A percentile compares a stretch with the other conserved stretches of the same genome.
Conservation (phyloP, 2,797 vertebrate genomes). For the Molothrus aeneus region DNA sequence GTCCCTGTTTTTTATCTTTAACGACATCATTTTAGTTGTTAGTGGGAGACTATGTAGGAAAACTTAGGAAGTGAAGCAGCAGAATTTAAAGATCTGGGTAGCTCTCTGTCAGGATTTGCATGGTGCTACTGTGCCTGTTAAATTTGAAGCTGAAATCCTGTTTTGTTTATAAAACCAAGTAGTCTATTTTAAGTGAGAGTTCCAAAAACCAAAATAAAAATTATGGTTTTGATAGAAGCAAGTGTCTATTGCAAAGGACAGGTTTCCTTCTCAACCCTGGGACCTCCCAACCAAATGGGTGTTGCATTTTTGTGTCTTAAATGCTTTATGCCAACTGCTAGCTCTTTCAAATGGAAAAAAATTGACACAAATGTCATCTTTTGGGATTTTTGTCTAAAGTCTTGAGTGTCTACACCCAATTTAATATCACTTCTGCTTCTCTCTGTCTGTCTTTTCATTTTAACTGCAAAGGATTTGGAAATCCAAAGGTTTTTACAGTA, state of each 20-base stretch:
- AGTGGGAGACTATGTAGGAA: constrained; percentile 11
- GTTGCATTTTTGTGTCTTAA: neutral
- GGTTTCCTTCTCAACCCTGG: neutral
- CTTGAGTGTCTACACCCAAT: neutral
- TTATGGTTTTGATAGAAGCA: neutral
- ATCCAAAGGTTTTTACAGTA: neutral
- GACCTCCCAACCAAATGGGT: neutral
- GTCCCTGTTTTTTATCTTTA: constrained; percentile 57
- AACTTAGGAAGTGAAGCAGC: constrained; percentile 29
- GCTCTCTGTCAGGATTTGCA: neutral
- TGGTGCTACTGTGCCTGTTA: neutral
- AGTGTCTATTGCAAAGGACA: neutral
- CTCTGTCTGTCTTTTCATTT: neutral
- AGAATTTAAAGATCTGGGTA: constrained; percentile 13
- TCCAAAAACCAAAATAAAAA: neutral
- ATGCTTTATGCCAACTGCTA: neutral
- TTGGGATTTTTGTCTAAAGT: neutral
- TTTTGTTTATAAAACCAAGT: neutral
- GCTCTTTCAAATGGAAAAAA: neutral
- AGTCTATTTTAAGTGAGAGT: neutral
- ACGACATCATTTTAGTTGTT: constrained; percentile 49
- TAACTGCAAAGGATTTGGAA: neutral
- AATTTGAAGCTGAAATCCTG: neutral
- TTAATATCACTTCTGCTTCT: neutral
- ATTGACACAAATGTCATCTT: neutral